Evolutionary conservation across 2,888 invertebrate species (phyloP).

Genomic region (Platypus cylindrus): DNA sequence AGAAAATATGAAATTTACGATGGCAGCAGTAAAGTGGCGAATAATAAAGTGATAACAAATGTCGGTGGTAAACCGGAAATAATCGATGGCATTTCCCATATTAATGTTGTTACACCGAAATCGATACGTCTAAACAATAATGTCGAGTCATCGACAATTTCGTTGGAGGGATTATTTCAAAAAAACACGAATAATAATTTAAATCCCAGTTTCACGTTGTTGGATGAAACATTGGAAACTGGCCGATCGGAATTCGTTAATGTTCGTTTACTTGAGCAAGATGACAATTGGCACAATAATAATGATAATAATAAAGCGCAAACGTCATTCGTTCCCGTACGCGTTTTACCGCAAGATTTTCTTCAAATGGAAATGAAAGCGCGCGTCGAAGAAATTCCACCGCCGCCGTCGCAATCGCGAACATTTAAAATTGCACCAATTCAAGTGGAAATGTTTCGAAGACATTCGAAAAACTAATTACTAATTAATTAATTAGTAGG

Average conservation of each 20-base stretch:
- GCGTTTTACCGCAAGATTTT: conserved; percentile 23
- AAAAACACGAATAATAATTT: conserved; percentile 30
- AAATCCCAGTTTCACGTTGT: conserved; percentile 15
- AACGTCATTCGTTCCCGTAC: conserved; percentile 22
- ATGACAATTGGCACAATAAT: conserved; percentile 14
- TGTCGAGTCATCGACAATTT: conserved; percentile 52
- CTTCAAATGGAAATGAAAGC: conserved; percentile 29
- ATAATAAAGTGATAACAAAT: conserved; percentile 21
- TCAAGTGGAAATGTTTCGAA: conserved; percentile 25
- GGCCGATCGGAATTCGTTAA: conserved; percentile 31
- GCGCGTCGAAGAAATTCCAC: conserved; percentile 31
- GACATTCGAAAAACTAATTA: conserved; percentile 16
- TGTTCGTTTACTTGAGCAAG: conserved; percentile 28
- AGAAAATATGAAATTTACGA: conserved; percentile 30
- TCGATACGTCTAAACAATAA: conserved; percentile 26
- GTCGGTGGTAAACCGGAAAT: conserved; percentile 17
- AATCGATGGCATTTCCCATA: conserved; percentile 30
- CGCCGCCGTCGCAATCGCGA: conserved; percentile 22
- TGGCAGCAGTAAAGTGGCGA: conserved; percentile 34
- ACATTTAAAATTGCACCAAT: conserved; percentile 34
- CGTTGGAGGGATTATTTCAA: conserved; percentile 55
- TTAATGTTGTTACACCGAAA: conserved; percentile 30
- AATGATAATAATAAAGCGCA: conserved; percentile 15
- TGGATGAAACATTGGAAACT: conserved; percentile 31
- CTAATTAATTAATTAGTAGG: no score